phyloP scores from a whole-genome alignment of 2,888 invertebrate species.

The Endomychus coccineus region DNA sequence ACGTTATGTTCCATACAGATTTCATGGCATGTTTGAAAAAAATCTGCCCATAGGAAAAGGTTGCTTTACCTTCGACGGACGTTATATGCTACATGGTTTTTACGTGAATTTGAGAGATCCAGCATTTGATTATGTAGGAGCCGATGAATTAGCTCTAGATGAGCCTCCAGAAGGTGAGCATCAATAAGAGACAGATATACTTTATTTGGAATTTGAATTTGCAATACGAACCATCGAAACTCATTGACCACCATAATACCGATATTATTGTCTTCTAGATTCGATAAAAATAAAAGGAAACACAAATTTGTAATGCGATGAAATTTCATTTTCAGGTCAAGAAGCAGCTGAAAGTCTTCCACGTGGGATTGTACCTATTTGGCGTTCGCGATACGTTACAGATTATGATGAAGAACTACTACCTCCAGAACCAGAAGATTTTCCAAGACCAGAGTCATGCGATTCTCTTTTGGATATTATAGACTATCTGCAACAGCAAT shows the following conservation, averaged over 20 bases:
- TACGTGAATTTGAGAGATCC: conserved; percentile 57
- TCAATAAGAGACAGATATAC: no score
- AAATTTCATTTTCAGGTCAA: background rate
- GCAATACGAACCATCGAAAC: no score
- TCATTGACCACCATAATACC: no score
- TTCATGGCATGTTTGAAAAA: conserved; percentile 64
- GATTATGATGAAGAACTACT: conserved; percentile 60
- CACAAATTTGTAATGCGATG: background rate
- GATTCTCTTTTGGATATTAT: conserved; percentile 48
- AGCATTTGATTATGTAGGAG: conserved; percentile 46
- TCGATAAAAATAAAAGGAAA: no score
- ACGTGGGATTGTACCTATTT: conserved; percentile 47
- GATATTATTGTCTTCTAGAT: no score
- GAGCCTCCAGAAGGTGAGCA: conserved; percentile 12
- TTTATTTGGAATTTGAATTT: no score
- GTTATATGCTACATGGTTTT: conserved; percentile 68
- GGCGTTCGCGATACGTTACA: conserved; percentile 63
- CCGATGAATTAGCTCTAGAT: conserved; percentile 34
- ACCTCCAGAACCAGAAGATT: conserved; percentile 61
- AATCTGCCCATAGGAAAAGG: conserved; percentile 66
- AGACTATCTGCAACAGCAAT: conserved; percentile 45
- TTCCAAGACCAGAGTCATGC: conserved; percentile 58
- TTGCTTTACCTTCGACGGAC: conserved; percentile 68
- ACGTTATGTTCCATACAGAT: conserved; percentile 55
- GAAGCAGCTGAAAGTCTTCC: conserved; percentile 21